A percentile compares a stretch with the other conserved stretches of the same genome.
Evolutionary conservation across 1,140 invertebrate species (phyloP).

Genomic region (Periplaneta americana): DNA sequence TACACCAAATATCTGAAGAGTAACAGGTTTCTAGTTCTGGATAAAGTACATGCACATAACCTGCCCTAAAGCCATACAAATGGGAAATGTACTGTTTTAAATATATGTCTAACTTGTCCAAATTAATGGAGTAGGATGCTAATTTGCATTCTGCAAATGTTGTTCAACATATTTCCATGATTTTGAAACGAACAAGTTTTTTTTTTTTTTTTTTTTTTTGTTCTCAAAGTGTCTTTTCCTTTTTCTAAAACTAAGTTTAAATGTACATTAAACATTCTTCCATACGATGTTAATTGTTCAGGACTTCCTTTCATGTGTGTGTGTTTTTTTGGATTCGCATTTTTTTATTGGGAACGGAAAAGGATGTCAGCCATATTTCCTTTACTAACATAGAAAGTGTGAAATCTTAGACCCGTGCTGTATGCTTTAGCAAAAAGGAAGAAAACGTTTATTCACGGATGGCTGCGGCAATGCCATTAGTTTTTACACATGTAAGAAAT

Average conservation of each 20-base stretch:
- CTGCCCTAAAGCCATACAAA: not conserved
- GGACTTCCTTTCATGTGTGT: not conserved
- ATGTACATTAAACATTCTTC: too few species aligned
- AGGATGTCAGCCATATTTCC: not conserved
- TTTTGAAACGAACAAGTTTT: too few species aligned
- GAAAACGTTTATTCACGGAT: too few species aligned
- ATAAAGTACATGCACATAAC: not conserved
- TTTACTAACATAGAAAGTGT: not conserved
- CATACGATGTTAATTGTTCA: not conserved
- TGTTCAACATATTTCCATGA: too few species aligned
- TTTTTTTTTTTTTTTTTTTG: too few species aligned
- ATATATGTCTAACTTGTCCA: not conserved
- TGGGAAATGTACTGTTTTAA: not conserved
- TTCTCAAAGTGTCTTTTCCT: too few species aligned
- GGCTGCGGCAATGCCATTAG: too few species aligned
- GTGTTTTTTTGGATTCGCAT: not conserved
- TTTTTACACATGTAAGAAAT: too few species aligned
- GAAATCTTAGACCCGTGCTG: too few species aligned
- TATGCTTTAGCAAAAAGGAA: too few species aligned
- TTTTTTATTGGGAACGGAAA: not conserved
- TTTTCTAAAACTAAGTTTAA: too few species aligned
- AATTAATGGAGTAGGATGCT: not conserved
- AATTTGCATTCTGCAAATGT: not conserved
- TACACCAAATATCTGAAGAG: too few species aligned
- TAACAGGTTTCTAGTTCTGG: not conserved